Percentiles rank a stretch among this genome's conserved stretches.
phyloP scores from a whole-genome alignment of 2,113 vertebrate genomes.

The Gadus macrocephalus region DNA sequence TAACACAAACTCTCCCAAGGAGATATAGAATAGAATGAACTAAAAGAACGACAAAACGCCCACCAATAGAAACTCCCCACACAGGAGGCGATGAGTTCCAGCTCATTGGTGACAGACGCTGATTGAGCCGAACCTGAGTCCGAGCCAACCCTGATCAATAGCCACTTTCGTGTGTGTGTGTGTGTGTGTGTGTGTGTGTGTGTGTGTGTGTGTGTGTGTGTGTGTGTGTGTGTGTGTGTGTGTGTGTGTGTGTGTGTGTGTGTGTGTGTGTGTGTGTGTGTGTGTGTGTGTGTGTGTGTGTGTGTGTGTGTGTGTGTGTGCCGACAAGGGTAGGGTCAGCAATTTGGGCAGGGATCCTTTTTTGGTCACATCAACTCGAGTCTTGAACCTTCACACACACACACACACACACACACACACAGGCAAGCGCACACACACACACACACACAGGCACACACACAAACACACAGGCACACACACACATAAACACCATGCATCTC shows the following conservation, averaged over 20 bases:
- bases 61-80: too few relatives aligned
- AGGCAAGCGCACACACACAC: too few relatives aligned
- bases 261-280: background rate
- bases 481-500: too few relatives aligned
- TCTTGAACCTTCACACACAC: background rate
- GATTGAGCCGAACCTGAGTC: background rate
- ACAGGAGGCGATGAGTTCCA: background rate
- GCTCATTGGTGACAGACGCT: background rate
- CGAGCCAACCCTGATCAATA: too few relatives aligned
- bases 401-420: background rate
- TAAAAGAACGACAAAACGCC: too few relatives aligned
- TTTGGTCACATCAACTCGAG: too few relatives aligned
- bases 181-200: conserved; percentile 4
- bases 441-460: background rate
- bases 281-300: background rate
- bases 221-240: background rate
- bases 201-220: conserved; percentile 2
- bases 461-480: too few relatives aligned
- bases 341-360: too few relatives aligned
- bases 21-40: too few relatives aligned
- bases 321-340: too few relatives aligned
- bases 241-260: background rate
- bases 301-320: background rate
- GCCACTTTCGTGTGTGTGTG: background rate
- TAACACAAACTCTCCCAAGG: too few relatives aligned